Conservation (phyloP, 2,888 invertebrate species). For the Ichneumoninae sp. region DNA sequence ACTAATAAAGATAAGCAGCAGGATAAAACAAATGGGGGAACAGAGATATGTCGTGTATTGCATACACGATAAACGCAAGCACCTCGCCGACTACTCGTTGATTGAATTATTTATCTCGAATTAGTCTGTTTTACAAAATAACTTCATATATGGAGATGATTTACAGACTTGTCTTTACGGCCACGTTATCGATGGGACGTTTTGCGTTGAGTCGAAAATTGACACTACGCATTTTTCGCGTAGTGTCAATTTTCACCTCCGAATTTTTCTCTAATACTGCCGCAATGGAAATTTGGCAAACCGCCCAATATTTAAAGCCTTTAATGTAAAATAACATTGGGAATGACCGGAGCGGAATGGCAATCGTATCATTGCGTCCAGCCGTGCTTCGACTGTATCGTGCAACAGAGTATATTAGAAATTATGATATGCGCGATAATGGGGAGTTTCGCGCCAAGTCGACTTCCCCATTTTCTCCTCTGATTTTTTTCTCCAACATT, state of each 20-base stretch:
- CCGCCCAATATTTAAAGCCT: too few relatives aligned
- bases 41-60: constrained; percentile 32
- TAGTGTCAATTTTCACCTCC: background rate
- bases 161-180: background rate
- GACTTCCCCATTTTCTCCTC: background rate
- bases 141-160: background rate
- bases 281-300: too few relatives aligned
- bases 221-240: background rate
- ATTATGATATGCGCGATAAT: background rate
- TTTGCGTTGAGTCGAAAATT: too few relatives aligned
- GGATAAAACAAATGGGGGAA: constrained; percentile 6
- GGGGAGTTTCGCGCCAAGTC: too few relatives aligned
- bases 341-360: background rate
- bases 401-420: background rate
- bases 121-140: constrained; percentile 8
- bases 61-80: constrained; percentile 29
- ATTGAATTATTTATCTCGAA: constrained; percentile 21
- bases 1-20: constrained; percentile 49
- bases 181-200: background rate
- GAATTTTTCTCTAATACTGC: background rate
- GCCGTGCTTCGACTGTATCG: background rate
- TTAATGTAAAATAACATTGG: too few relatives aligned
- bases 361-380: background rate
- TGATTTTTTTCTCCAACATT: too few relatives aligned
- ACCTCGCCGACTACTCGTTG: constrained; percentile 18